Base-by-base conservation (phyloP, 1,140 invertebrate genomes). In the Drosophila burlai region DNA sequence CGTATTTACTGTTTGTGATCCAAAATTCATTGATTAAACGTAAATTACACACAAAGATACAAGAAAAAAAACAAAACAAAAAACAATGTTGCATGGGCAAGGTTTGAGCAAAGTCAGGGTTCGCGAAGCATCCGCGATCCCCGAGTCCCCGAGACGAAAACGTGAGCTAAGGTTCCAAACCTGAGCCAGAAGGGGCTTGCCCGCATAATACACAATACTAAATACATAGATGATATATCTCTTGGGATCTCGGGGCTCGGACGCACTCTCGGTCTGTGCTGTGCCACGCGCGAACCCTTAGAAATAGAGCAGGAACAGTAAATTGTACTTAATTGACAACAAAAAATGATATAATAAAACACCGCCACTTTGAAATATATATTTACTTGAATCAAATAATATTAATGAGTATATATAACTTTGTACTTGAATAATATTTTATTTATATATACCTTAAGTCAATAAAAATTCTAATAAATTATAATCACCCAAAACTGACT, bases 361-460 rank as follows among this genome's bases (percentile, higher is more conserved):
- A 91, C 64, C 84, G 65, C 89, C 80, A 91, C 76, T 89, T 83
- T 77, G 74, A 91, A 85, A 84, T 87, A 79, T 84, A 91, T 84
- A 91, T 89, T 85, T 90, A 90, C 89, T 91, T 89, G 81, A 89
- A 90, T 90, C 87, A 89, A 80, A 87, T 87, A 87, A 87, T 85
- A 89, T 85, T 91, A 90, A 90, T 86, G 80, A 91, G 81, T 92
- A 91, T 89, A 81, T 90, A 91, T 91, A 91, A 91, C 89, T 91
- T 91, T 91, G 89, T 91, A 91, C 89, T 91, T 91, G 89, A 91
- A 91, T 91, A 91, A 91, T 91, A 91, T 89, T 91, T 91, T 91
- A 91, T 91, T 91, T 91, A 87, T 91, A 91, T 91, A 84, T 91
- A 85, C 61, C 69, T 89, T 91, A 91, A 91, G 83, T 85, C 83